Base-by-base conservation (phyloP, 1,140 invertebrate genomes). In the Vollenhovia emeryi region DNA sequence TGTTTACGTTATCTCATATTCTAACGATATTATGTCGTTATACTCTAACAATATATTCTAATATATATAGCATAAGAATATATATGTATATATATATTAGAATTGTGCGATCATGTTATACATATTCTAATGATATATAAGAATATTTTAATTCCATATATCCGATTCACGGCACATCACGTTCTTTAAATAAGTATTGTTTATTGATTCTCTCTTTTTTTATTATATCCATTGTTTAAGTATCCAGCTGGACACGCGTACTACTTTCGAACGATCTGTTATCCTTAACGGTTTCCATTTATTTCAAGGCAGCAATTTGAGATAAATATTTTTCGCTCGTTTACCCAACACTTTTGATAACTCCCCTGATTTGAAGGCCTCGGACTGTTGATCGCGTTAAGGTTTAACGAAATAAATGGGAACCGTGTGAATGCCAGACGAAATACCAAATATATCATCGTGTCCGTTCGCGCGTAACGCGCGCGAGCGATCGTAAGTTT, bases 401-500 rank as follows among this genome's bases (percentile, higher is more conserved):
- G 8, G 36, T 52, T 5, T 59, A 60, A 59, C 21, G n/a, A 78
- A 75, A 48, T 64, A 18, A 80, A 60, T 52, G n/a, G 21, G 73
- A 78, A 76, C 27, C 55, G 69, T 50, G 52, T 30, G 13, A 11
- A 30, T 7, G 48, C 30, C 13, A 55, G 24, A 40, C 24, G n/a
- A 50, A 15, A 18, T 11, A n/a, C 30, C 33, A 43, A 74, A 74
- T 52, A 36, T 40, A 40, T n/a, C 21, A 55, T 36, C 24, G 13
- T 33, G 57, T 76, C 24, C 24, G 30, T 55, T 15, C 15, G 18
- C 11, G 62, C 24, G 30, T 21, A 40, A 30, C 15, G 11, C 33
- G 66, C 21, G 36, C 27, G n/a, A 48, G 24, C 36, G 2, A 64
- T 82, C 36, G 18, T 69, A 68, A 84, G 69, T 64, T 73, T 87